phyloP scores from a whole-genome alignment of 2,113 vertebrate genomes.

The Mobula hypostoma region DNA sequence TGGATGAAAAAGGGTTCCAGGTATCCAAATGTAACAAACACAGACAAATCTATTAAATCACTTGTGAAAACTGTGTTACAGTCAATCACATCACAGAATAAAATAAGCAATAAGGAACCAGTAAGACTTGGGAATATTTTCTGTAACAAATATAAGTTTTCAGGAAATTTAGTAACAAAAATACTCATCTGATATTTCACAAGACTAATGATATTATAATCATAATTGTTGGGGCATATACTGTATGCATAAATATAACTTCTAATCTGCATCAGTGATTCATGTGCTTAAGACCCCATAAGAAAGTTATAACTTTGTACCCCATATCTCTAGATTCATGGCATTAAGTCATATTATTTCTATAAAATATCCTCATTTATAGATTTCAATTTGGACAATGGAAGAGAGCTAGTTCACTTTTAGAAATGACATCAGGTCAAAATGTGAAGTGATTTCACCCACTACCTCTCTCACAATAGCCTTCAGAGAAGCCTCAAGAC shows the following conservation, averaged over 20 bases:
- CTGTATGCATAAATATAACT: not conserved
- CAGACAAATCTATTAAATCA: no score
- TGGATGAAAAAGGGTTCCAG: no score
- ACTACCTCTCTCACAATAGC: not conserved
- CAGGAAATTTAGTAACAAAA: no score
- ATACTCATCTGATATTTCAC: no score
- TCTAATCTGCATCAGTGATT: not conserved
- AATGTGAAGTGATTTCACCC: not conserved
- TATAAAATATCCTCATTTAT: not conserved
- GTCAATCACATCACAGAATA: no score
- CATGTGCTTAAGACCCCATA: not conserved
- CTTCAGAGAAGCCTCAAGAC: no score
- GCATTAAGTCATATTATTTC: not conserved
- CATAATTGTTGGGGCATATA: not conserved
- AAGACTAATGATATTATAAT: no score
- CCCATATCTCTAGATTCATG: not conserved
- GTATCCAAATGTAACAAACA: no score
- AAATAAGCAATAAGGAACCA: no score
- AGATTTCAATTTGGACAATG: not conserved
- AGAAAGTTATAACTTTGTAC: not conserved
- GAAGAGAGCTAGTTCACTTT: not conserved
- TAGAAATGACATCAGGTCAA: not conserved
- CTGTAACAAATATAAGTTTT: no score
- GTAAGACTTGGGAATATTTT: no score
- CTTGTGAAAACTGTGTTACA: no score